These are phyloP conservation scores for Columba janthina DNA, from an alignment of 2,113 vertebrate species.

Conservation along the genomic window DNA sequence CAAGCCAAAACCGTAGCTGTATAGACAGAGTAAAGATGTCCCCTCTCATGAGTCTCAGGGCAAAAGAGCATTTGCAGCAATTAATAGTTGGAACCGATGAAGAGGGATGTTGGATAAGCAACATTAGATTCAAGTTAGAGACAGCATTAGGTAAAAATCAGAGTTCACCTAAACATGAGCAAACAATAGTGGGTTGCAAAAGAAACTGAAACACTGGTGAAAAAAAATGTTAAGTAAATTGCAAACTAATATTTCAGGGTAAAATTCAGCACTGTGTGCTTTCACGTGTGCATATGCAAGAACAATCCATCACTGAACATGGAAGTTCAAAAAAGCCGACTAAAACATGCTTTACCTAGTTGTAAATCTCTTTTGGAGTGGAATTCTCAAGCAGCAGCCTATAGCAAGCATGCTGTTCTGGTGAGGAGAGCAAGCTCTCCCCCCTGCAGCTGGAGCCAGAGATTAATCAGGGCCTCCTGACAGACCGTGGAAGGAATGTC, in stretches of 20 bases:
- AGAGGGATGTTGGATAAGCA: background rate
- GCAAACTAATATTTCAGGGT: background rate
- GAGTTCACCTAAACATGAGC: background rate
- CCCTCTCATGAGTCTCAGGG: background rate
- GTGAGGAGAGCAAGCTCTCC: background rate
- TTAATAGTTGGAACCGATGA: background rate
- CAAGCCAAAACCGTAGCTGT: background rate
- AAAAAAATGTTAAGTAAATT: background rate
- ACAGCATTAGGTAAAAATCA: background rate
- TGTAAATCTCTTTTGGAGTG: background rate
- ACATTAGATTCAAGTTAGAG: background rate
- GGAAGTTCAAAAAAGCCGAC: background rate
- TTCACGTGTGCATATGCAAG: background rate
- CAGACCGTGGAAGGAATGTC: background rate
- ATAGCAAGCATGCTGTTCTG: background rate
- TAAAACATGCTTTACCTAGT: background rate
- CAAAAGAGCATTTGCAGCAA: background rate
- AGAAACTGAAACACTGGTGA: background rate
- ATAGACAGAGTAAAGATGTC: background rate
- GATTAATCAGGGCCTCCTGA: background rate
- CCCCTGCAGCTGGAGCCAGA: background rate
- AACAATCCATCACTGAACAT: background rate
- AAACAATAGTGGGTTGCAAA: background rate
- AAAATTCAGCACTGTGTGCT: background rate
- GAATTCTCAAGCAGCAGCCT: background rate